Base-by-base conservation (phyloP, 2,113 vertebrate species). In the Clarias macrocephalus region DNA sequence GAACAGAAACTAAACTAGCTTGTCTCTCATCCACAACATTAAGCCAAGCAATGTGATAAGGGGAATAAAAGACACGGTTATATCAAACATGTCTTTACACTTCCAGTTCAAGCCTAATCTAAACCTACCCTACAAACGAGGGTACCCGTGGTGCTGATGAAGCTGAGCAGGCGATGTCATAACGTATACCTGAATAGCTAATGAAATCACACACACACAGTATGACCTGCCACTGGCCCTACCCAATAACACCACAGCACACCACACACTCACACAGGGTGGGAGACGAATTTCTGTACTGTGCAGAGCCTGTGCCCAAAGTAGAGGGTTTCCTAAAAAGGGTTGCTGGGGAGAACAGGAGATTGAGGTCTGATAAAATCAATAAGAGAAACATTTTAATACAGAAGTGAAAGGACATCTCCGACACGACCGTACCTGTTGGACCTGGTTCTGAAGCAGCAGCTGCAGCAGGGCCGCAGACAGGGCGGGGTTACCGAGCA, bases 401-500 rank as follows among this genome's bases (percentile, higher is more conserved):
- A 13, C 42, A 57, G 28, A 42, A 5, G 48, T 12, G 16, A 48
- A 48, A 8, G 1, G 48, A 48, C 48, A 7, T 8, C 6, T 48
- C 1, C 15, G 19, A 6, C 0, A 28, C 62, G 2, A 2, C 0
- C 0, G 73, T 95, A 99, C 97, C 97, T 97, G 97, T 88, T 96
- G 97, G 83, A 93, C 93, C 84, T 98, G 97, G 92, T 93, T 95
- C 91, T 98, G 97, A 73, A 99, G 96, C 25, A 97, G 95, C 11
- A 99, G 88, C 89, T 98, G 97, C 87, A 99, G 94, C 7, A 98
- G 94, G 0, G 96, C 96, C 0, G 96, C 94, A 0, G 97, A 96
- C 19, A 98, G 94, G 0, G 96, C 96, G 0, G 97, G 98, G 85
- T 96, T 96, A 5, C 88, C 87, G 66, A 98, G 91, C 80, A 98